Evolutionary conservation across 2,888 invertebrate species (phyloP).

Genomic region (Notodonta dromedarius): DNA sequence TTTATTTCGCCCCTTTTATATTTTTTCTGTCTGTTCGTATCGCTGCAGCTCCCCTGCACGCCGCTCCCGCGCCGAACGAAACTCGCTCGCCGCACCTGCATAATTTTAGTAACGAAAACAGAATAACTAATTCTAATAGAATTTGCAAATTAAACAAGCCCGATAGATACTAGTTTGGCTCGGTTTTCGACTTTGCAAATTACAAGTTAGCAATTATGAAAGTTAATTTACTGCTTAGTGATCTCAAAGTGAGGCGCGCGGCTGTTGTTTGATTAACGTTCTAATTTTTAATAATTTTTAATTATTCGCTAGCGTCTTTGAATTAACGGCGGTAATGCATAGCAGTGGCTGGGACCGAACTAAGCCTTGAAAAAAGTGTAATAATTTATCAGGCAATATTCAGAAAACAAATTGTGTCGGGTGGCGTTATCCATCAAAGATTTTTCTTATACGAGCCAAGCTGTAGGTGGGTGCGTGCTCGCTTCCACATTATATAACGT

Average conservation of each 20-base stretch:
- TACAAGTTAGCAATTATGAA: constrained; percentile 42
- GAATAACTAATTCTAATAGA: constrained; percentile 32
- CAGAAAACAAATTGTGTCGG: constrained; percentile 42
- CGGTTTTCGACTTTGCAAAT: constrained; percentile 32
- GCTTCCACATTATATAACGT: constrained; percentile 35
- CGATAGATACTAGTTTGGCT: constrained; percentile 30
- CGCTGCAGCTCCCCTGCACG: constrained; percentile 33
- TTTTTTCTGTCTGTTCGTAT: constrained; percentile 53
- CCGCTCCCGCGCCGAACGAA: background rate
- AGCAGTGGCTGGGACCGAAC: constrained; percentile 9
- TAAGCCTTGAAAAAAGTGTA: constrained; percentile 23
- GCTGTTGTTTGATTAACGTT: constrained; percentile 43
- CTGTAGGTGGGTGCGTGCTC: constrained; percentile 35
- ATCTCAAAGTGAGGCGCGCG: constrained; percentile 35
- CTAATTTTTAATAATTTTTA: constrained; percentile 49
- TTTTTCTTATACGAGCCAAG: constrained; percentile 43
- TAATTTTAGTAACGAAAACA: constrained; percentile 8
- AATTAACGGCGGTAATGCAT: constrained; percentile 36
- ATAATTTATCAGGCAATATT: constrained; percentile 48
- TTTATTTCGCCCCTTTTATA: constrained; percentile 65
- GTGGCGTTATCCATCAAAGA: constrained; percentile 54
- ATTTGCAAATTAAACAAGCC: constrained; percentile 34
- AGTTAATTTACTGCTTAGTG: constrained; percentile 41
- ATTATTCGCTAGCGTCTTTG: constrained; percentile 38
- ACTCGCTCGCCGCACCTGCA: background rate